Evolutionary conservation across 2,113 vertebrate genomes (phyloP), one percentile per base, ranked within the genome.

Genomic region (Channa maculata): DNA sequence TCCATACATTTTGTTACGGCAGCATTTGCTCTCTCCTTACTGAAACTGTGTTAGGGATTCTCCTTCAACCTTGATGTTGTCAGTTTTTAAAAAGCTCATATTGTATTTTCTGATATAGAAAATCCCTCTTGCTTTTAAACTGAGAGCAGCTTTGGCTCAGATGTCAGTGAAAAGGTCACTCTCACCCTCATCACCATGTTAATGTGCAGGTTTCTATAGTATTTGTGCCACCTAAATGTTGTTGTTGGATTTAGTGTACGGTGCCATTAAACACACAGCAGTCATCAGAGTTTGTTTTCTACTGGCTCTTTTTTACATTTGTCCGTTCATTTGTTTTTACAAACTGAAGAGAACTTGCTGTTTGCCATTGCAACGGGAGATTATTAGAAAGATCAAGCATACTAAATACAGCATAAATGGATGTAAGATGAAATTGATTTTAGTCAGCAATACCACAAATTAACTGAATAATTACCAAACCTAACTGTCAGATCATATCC

Each of bases 201-300:
- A 60, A 52, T 62, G 34, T 50, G 41, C 14, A 64, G n/a, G 54
- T 64, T n/a, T 52, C 14, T 14, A 6, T 10, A 4, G 9, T 54
- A 43, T 36, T 3, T 53, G 34, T 41, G 43, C 8, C 36, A 45
- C 0, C 3, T 24, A 36, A 15, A 5, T 78, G 59, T 54, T 76
- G 11, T 82, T 75, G 81, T 3, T n/a, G 69, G 61, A 67, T 80
- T 74, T 33, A 62, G 6, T 77, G 79, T 64, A 15, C 36, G 51
- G 36, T 59, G 44, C 7, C 34, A 45, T 24, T 24, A 24, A 24
- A 24, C 24, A 24, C 24, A 24, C 24, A 24, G 24, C 24, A 2
- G 9, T 49, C 5, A 65, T 34, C 6, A 0, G 2, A 44, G n/a
- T 13, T 49, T 62, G 37, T 79, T 59, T 41, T 62, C 5, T 11